A percentile compares a stretch with the other conserved stretches of the same genome.
Conservation (phyloP, 2,888 invertebrate species). For the Eupithecia exiguata region DNA sequence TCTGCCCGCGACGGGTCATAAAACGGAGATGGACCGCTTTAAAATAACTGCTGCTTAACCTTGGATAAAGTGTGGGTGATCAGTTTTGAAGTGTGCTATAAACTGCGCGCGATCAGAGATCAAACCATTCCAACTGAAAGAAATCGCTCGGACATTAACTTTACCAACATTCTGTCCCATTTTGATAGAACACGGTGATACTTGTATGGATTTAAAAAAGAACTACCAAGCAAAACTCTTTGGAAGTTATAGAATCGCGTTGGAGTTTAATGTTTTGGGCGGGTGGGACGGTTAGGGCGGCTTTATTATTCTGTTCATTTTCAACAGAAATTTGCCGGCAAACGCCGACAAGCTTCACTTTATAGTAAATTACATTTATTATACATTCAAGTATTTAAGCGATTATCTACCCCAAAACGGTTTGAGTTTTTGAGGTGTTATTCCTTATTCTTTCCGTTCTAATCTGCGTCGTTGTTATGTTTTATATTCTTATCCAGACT, state of each 20-base stretch:
- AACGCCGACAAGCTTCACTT: conserved; percentile 6
- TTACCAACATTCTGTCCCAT: not conserved
- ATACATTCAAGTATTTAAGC: conserved; percentile 9
- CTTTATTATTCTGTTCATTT: conserved; percentile 25
- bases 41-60: not conserved
- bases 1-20: conserved; percentile 13
- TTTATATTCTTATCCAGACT: not conserved
- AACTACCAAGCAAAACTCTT: not conserved
- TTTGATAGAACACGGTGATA: not conserved
- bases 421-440: not conserved
- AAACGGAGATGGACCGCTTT: not conserved
- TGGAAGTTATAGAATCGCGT: not conserved
- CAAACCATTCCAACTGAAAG: not conserved
- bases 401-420: not conserved
- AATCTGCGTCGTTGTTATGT: not conserved
- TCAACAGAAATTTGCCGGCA: conserved; percentile 19
- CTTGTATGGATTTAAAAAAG: not conserved
- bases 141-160: not conserved
- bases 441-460: not conserved
- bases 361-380: conserved; percentile 19
- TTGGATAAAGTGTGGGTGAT: not conserved
- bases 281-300: conserved; percentile 15
- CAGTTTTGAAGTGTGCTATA: not conserved
- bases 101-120: not conserved
- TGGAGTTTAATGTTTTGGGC: not conserved